Base-by-base conservation (phyloP, 1,140 invertebrate species). In the Meloidogyne chitwoodi region DNA sequence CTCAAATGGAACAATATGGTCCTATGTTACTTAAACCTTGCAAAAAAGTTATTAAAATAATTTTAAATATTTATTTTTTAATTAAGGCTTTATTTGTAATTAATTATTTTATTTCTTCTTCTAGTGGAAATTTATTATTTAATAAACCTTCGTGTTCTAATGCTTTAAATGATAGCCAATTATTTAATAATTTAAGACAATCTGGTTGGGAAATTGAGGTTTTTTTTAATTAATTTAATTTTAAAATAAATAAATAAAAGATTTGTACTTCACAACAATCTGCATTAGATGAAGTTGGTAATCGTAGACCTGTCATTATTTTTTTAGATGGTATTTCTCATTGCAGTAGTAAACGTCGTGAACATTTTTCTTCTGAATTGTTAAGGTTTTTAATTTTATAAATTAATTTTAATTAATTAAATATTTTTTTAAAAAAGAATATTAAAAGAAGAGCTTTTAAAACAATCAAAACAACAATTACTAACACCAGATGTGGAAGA, bases 1-100 rank as follows among this genome's bases (percentile, higher is more conserved):
- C 22, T 44, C 65, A 31, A 31, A 31, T 31, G 27, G 74, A 75
- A 27, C 63, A 75, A 68, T 75, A 75, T 44, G 74, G 74, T n/a
- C 74, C 74, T 27, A 75, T 75, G 74, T 62, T 75, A 31, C n/a
- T 75, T 14, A 75, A 27, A 68, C 31, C 1, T 64, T 75, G 74
- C 41, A 75, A 75, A 68, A 31, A 31, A 24, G 74, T 75, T n/a
- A 68, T n/a, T n/a, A n/a, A n/a, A n/a, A n/a, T n/a, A 34, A 41
- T 19, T 74, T 66, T 24, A 56, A 3, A 72, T 66, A 72, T 68
- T 29, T 38, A 12, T 29, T 68, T 38, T 68, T 68, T 38, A 68
- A 19, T 34, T 48, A 27, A 72, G 69, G 69, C 69, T 72, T 62
- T 72, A 26, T 31, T 72, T 38, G 69, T 72, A 41, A 16, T 62